Conservation (phyloP, 2,888 invertebrate genomes). For the Tiliacea citrago region DNA sequence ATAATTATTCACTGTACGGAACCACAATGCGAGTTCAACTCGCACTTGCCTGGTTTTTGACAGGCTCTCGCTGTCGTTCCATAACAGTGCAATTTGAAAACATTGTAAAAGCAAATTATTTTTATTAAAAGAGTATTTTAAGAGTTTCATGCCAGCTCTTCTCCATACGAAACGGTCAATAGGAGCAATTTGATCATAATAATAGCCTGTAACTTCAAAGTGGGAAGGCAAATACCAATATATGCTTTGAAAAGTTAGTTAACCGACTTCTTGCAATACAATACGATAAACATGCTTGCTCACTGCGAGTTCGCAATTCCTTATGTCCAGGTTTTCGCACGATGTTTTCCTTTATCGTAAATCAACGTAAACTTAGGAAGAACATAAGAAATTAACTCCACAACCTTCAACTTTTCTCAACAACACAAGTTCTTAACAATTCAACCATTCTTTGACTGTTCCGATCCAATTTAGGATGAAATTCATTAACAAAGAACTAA, state of each 20-base stretch:
- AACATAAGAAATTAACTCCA: background rate
- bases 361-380: background rate
- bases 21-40: no score
- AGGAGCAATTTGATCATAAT: background rate
- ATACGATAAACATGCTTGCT: background rate
- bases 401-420: conserved; percentile 4
- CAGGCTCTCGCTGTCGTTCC: background rate
- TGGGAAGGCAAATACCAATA: background rate
- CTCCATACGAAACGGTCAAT: background rate
- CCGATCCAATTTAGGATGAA: conserved; percentile 10
- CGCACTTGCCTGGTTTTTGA: background rate
- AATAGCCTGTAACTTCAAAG: background rate
- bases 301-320: background rate
- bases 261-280: background rate
- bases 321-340: background rate
- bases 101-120: background rate
- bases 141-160: background rate
- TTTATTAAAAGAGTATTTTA: background rate
- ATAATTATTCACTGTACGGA: no score
- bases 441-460: background rate
- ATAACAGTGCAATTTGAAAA: background rate
- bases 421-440: background rate
- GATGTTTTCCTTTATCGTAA: background rate
- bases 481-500: conserved; percentile 7
- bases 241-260: background rate